Conservation (phyloP, 1,140 invertebrate species). For the Aphis craccivora region DNA sequence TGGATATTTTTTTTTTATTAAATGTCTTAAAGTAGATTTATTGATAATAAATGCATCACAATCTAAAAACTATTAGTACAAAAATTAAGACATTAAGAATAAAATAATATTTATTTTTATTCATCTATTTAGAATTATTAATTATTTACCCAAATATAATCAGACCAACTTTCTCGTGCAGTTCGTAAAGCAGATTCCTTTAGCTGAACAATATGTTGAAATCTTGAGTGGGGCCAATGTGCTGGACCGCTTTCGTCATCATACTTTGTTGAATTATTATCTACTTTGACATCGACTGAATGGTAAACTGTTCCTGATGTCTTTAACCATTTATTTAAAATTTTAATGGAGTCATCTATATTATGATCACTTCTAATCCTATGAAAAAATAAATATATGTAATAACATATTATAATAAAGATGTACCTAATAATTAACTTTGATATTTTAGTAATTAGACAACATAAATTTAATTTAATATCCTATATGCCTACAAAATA, state of each 20-base stretch:
- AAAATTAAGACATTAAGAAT: conserved; percentile 58
- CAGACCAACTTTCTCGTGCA: conserved; percentile 81
- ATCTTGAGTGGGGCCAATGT: conserved; percentile 80
- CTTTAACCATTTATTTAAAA: conserved; percentile 79
- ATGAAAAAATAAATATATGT: conserved; percentile 61
- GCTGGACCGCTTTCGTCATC: conserved; percentile 73
- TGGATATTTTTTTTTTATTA: conserved; percentile 74
- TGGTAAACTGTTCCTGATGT: conserved; percentile 74
- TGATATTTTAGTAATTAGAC: not conserved
- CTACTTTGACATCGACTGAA: conserved; percentile 71
- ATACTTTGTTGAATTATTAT: conserved; percentile 66
- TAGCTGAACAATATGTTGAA: conserved; percentile 81
- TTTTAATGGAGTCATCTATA: conserved; percentile 76
- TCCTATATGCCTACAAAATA: not conserved
- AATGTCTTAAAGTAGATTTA: conserved; percentile 71
- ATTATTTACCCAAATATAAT: conserved; percentile 79
- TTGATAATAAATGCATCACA: conserved; percentile 87
- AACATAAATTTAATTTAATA: not conserved
- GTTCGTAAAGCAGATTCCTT: conserved; percentile 80
- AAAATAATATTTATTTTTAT: conserved; percentile 9
- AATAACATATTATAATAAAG: too few relatives aligned
- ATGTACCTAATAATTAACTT: too few relatives aligned
- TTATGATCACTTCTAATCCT: conserved; percentile 92
- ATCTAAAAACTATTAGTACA: conserved; percentile 81
- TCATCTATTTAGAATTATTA: conserved; percentile 11